These are phyloP conservation scores for Eupsilia transversa DNA, from an alignment of 2,888 invertebrate genomes.

Conservation along the genomic window DNA sequence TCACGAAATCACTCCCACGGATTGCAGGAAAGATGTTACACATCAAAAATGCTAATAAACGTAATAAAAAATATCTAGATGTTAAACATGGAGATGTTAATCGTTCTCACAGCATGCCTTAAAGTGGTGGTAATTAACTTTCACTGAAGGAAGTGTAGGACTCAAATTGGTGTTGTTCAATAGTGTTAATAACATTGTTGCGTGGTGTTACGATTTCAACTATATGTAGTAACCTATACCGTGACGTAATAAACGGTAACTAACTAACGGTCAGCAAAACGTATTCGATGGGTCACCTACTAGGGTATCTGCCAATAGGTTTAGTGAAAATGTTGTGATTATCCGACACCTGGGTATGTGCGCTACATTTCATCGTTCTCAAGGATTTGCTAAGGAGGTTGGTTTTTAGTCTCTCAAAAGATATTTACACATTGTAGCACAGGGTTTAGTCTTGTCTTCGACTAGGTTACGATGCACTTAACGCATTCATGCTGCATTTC, in stretches of 20 bases:
- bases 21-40: too few relatives aligned
- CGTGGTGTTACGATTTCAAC: constrained; percentile 26
- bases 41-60: constrained; percentile 24
- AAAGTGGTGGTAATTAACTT: constrained; percentile 80
- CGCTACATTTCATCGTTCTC: not conserved
- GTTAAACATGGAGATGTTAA: constrained; percentile 38
- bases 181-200: constrained; percentile 59
- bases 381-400: not conserved
- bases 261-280: not conserved
- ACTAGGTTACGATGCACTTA: not conserved
- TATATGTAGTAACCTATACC: constrained; percentile 18
- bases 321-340: not conserved
- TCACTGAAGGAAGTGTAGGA: constrained; percentile 78
- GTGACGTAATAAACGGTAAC: constrained; percentile 42
- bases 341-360: too few relatives aligned
- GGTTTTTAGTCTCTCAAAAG: not conserved
- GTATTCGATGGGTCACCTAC: not conserved
- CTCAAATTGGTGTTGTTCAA: constrained; percentile 55
- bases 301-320: not conserved
- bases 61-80: constrained; percentile 24
- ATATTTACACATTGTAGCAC: too few relatives aligned
- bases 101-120: constrained; percentile 65
- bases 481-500: not conserved
- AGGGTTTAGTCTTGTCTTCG: not conserved
- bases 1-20: too few relatives aligned